Evolutionary conservation across 1,140 invertebrate species (phyloP).

Genomic region (Drosophila pandora): DNA sequence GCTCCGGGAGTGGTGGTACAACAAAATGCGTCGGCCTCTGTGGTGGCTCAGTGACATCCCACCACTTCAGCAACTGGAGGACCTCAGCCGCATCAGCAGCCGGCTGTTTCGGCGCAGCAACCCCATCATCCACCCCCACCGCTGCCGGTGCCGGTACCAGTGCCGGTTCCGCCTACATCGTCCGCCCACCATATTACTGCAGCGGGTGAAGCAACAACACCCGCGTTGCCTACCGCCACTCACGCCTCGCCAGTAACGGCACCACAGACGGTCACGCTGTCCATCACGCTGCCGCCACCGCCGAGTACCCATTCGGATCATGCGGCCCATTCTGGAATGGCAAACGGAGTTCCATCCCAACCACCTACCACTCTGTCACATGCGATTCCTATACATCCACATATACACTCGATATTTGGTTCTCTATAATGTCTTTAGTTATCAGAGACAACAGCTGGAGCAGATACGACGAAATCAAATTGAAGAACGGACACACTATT

Average conservation of each 20-base stretch:
- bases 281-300: constrained; percentile 68
- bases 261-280: constrained; percentile 78
- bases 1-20: constrained; percentile 78
- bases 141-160: constrained; percentile 10
- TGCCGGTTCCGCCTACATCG: constrained; percentile 25
- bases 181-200: constrained; percentile 59
- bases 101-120: constrained; percentile 43
- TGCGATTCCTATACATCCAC: constrained; percentile 81
- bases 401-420: constrained; percentile 84
- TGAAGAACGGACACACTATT: constrained; percentile 38
- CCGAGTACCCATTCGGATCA: constrained; percentile 55
- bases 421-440: constrained; percentile 83
- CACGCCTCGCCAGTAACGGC: constrained; percentile 58
- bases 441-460: constrained; percentile 11
- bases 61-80: constrained; percentile 70
- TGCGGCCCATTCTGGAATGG: constrained; percentile 50
- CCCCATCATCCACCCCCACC: constrained; percentile 44
- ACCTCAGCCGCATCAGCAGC: constrained; percentile 67
- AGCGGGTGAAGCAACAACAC: constrained; percentile 23
- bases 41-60: constrained; percentile 84
- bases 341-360: constrained; percentile 57
- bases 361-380: constrained; percentile 73
- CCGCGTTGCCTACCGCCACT: constrained; percentile 54
- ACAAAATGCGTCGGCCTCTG: constrained; percentile 76
- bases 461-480: constrained; percentile 12